Percentiles rank a stretch among this genome's conserved stretches.
Conservation (phyloP, 2,888 invertebrate genomes). For the Ptilodon capucinus region DNA sequence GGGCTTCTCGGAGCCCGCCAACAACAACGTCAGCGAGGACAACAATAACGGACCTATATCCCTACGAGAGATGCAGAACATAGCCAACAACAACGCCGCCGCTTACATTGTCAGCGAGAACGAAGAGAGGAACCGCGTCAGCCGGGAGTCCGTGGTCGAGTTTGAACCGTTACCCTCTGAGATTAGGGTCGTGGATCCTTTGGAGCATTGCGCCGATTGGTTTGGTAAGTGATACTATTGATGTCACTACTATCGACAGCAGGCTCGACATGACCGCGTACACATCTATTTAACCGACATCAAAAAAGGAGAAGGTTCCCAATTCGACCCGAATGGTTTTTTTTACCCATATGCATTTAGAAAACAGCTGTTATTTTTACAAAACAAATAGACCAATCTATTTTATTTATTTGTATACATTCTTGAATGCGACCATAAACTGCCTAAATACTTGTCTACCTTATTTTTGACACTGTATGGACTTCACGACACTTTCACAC, state of each 20-base stretch:
- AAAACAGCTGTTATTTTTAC: too few relatives aligned
- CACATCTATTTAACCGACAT: too few relatives aligned
- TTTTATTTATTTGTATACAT: too few relatives aligned
- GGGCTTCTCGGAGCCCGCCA: constrained; percentile 70
- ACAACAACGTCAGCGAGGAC: constrained; percentile 77
- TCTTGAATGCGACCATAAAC: background rate
- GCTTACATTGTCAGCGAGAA: constrained; percentile 79
- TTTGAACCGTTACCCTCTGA: constrained; percentile 69
- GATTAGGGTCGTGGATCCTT: constrained; percentile 62
- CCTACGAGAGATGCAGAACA: constrained; percentile 81
- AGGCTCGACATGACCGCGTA: too few relatives aligned
- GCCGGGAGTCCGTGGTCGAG: constrained; percentile 72
- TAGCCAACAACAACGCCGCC: constrained; percentile 80
- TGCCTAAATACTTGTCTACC: constrained; percentile 14
- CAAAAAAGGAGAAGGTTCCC: too few relatives aligned
- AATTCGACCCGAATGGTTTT: too few relatives aligned
- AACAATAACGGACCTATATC: constrained; percentile 83
- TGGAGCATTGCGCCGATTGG: constrained; percentile 73
- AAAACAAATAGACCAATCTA: too few relatives aligned
- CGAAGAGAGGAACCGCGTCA: constrained; percentile 70
- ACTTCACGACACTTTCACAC: constrained; percentile 10
- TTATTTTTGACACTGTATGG: constrained; percentile 16
- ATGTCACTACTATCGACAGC: too few relatives aligned
- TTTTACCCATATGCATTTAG: too few relatives aligned
- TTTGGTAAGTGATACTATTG: constrained; percentile 58